phyloP scores from a whole-genome alignment of 2,797 vertebrate genomes.

The Tapirus indicus region DNA sequence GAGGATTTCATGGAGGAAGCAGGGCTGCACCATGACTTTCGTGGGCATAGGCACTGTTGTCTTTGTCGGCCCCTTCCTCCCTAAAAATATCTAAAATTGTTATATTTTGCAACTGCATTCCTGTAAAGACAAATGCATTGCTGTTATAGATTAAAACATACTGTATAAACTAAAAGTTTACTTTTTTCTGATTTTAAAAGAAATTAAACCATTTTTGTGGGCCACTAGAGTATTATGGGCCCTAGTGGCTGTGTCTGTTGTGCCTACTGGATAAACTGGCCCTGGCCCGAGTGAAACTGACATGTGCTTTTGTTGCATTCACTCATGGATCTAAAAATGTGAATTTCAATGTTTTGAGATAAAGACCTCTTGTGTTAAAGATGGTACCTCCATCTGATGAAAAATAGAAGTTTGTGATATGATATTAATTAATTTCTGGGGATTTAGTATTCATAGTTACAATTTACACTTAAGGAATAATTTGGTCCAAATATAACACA shows the following conservation, averaged over 20 bases:
- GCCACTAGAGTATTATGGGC: too few relatives aligned
- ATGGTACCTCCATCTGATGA: not conserved
- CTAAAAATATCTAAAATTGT: not conserved
- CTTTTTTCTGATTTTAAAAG: not conserved
- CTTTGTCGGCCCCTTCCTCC: not conserved
- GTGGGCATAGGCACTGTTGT: too few relatives aligned
- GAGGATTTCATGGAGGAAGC: not conserved
- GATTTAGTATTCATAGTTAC: not conserved
- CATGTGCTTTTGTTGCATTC: not conserved
- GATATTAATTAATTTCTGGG: not conserved
- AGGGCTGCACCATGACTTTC: accelerated
- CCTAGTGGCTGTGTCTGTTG: too few relatives aligned
- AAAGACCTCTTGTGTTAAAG: not conserved
- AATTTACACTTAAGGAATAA: not conserved
- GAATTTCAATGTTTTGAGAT: not conserved
- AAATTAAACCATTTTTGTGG: not conserved
- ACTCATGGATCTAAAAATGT: not conserved
- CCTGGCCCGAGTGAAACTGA: not conserved
- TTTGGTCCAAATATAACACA: too few relatives aligned
- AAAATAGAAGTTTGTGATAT: not conserved
- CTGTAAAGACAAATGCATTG: not conserved
- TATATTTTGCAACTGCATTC: not conserved
- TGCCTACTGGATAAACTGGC: too few relatives aligned
- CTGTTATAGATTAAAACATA: not conserved
- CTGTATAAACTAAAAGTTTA: not conserved